These are phyloP conservation scores for Amphipyra tragopoginis DNA, from an alignment of 2,888 invertebrate genomes.

Conservation along the genomic window DNA sequence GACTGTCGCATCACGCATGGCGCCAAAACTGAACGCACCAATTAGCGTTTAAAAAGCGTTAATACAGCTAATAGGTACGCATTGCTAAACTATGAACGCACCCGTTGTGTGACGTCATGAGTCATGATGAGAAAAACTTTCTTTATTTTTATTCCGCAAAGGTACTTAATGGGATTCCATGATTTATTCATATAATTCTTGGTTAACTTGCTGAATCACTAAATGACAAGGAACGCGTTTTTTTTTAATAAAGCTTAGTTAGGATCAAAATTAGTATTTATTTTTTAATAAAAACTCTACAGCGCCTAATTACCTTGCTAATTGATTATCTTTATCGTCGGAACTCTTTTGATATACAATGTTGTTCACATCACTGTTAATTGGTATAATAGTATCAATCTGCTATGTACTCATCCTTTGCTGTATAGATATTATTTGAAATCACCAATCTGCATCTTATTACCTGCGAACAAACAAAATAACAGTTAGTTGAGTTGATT, in stretches of 20 bases:
- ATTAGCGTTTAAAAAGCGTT: slow-evolving; percentile 49
- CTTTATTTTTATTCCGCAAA: not conserved
- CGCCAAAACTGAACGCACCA: slow-evolving; percentile 60
- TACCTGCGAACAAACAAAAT: slow-evolving; percentile 52
- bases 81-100: slow-evolving; percentile 36
- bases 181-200: too few relatives aligned
- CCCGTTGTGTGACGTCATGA: slow-evolving; percentile 40
- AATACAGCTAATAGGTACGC: slow-evolving; percentile 51
- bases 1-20: slow-evolving; percentile 54
- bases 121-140: slow-evolving; percentile 8
- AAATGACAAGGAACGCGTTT: too few relatives aligned
- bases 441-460: slow-evolving; percentile 15
- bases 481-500: not conserved
- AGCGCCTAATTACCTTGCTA: too few relatives aligned
- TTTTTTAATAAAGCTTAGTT: too few relatives aligned
- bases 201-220: too few relatives aligned
- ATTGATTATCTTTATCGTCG: too few relatives aligned
- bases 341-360: too few relatives aligned
- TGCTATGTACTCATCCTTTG: slow-evolving; percentile 1
- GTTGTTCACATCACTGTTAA: too few relatives aligned
- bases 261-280: too few relatives aligned
- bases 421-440: not conserved
- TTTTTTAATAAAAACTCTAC: too few relatives aligned
- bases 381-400: too few relatives aligned
- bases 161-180: too few relatives aligned